Evolutionary conservation across 1,140 invertebrate genomes (phyloP).

Genomic region (Pollicipes pollicipes): DNA sequence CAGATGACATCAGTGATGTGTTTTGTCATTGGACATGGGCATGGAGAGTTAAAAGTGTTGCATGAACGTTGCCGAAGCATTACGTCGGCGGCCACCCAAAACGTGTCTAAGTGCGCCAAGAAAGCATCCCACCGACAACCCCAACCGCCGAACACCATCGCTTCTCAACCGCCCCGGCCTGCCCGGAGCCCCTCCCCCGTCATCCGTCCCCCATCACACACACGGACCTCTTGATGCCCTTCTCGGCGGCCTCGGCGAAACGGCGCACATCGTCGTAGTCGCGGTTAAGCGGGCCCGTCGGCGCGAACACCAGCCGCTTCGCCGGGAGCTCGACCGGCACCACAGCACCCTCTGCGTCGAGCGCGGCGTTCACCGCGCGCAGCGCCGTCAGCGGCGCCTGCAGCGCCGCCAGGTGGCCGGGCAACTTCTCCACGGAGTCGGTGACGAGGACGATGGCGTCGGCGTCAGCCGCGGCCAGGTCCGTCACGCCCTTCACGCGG

Average conservation of each 20-base stretch:
- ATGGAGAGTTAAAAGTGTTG: no score
- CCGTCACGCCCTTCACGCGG: not conserved
- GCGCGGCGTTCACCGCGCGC: slow-evolving; percentile 17
- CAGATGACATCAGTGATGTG: no score
- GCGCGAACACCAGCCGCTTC: slow-evolving; percentile 46
- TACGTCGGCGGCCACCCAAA: no score
- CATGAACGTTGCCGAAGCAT: no score
- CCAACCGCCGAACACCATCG: no score
- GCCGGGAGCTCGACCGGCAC: slow-evolving; percentile 43
- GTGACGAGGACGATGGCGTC: not conserved
- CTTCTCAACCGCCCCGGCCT: slow-evolving; percentile 9
- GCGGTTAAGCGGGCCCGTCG: slow-evolving; percentile 52
- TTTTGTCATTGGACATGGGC: no score
- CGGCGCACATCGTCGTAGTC: slow-evolving; percentile 64
- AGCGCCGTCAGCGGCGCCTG: slow-evolving; percentile 20
- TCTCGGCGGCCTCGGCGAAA: slow-evolving; percentile 40
- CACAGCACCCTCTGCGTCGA: slow-evolving; percentile 29
- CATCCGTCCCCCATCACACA: slow-evolving; percentile 9
- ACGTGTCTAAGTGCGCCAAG: no score
- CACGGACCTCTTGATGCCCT: slow-evolving; percentile 38
- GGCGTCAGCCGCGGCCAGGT: not conserved
- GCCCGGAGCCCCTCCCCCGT: slow-evolving; percentile 10
- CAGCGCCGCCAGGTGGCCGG: slow-evolving; percentile 21
- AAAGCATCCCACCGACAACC: no score
- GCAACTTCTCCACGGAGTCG: slow-evolving; percentile 20